Evolutionary conservation across 2,113 vertebrate species (phyloP).

Genomic region (Tympanuchus pallidicinctus): DNA sequence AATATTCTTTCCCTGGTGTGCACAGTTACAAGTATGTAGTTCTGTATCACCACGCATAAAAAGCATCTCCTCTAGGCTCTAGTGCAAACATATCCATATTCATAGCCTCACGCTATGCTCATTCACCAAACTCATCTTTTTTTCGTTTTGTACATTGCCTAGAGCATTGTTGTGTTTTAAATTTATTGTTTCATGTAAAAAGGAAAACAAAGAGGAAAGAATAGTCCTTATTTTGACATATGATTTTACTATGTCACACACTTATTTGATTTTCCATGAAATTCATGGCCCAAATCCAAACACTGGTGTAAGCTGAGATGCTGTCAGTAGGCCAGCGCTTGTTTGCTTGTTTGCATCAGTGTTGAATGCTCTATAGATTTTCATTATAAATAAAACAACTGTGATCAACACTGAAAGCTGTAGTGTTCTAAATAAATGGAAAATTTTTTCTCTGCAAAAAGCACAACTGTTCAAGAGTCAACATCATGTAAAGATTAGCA

Average conservation of each 20-base stretch:
- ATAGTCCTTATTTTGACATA: background rate
- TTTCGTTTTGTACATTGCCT: background rate
- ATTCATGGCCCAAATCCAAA: background rate
- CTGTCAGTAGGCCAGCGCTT: background rate
- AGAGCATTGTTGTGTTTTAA: background rate
- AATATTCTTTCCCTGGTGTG: slow-evolving; percentile 45
- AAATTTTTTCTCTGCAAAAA: background rate
- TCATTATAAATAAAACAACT: background rate
- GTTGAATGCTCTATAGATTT: background rate
- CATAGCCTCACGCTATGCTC: slow-evolving; percentile 4
- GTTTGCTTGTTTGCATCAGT: background rate
- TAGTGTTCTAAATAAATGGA: background rate
- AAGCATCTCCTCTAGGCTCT: slow-evolving; percentile 50
- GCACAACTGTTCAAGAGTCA: background rate
- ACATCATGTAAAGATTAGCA: background rate
- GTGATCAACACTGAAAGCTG: background rate
- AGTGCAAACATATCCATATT: slow-evolving; percentile 26
- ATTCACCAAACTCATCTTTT: slow-evolving; percentile 40
- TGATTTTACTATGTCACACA: background rate
- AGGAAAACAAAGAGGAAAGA: background rate
- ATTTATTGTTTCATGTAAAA: background rate
- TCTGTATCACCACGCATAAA: slow-evolving; percentile 17
- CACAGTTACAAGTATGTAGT: slow-evolving; percentile 14
- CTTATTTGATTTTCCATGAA: background rate
- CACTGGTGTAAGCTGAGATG: background rate